Evolutionary conservation across 2,113 vertebrate genomes (phyloP).

Genomic region (Lamprologus ornatipinnis): DNA sequence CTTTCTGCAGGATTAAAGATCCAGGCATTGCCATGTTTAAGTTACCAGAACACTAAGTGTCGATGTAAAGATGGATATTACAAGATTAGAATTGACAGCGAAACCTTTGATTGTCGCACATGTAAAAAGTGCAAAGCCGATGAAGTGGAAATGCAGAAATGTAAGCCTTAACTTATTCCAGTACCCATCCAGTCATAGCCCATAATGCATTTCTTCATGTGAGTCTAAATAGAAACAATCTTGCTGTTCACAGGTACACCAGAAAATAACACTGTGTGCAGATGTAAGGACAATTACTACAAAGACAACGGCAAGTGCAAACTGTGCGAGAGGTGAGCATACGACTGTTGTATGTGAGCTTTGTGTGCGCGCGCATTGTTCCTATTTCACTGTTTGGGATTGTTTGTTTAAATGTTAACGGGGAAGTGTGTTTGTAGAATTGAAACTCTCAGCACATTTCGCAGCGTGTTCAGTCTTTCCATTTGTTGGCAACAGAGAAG

Average conservation of each 20-base stretch:
- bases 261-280: slow-evolving; percentile 40
- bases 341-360: not conserved
- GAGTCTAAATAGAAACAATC: not conserved
- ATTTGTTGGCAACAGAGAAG: slow-evolving; percentile 20
- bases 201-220: not conserved
- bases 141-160: not conserved
- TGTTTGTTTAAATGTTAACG: not conserved
- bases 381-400: not conserved
- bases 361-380: not conserved
- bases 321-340: slow-evolving; percentile 56
- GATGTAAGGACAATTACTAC: slow-evolving; percentile 37
- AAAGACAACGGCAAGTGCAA: slow-evolving; percentile 14
- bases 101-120: not conserved
- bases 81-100: not conserved
- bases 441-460: slow-evolving; percentile 29
- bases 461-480: slow-evolving; percentile 26
- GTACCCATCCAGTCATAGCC: not conserved
- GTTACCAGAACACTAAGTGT: not conserved
- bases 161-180: slow-evolving; percentile 36
- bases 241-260: slow-evolving; percentile 36
- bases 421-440: slow-evolving; percentile 53
- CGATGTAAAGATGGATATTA: slow-evolving; percentile 38
- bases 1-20: not conserved
- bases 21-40: not conserved
- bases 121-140: slow-evolving; percentile 27